phyloP scores from a whole-genome alignment of 1,140 invertebrate genomes.

The Euwallacea fornicatus region DNA sequence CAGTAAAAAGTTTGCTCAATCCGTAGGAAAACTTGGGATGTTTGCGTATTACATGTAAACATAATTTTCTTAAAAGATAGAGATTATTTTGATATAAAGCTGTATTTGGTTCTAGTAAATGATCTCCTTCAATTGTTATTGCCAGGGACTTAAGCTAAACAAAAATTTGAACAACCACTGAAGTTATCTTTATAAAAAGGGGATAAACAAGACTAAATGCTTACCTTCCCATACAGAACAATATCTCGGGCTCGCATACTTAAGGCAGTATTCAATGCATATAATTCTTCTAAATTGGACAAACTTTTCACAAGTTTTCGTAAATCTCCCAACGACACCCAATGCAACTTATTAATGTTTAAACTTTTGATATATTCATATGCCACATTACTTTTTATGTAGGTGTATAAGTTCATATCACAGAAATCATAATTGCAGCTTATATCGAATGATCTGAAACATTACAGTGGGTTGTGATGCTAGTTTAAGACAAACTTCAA shows the following conservation, averaged over 20 bases:
- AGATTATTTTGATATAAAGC: constrained; percentile 22
- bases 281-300: constrained; percentile 33
- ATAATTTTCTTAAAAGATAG: constrained; percentile 29
- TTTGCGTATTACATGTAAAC: constrained; percentile 28
- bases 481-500: background rate
- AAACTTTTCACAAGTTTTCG: constrained; percentile 30
- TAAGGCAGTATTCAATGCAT: constrained; percentile 36
- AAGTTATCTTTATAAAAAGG: too few relatives aligned
- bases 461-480: background rate
- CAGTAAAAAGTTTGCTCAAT: constrained; percentile 30
- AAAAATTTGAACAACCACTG: background rate
- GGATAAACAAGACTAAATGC: background rate
- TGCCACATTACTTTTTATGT: constrained; percentile 20
- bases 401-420: constrained; percentile 9
- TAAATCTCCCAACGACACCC: constrained; percentile 30
- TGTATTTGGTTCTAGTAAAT: constrained; percentile 14
- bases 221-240: constrained; percentile 31
- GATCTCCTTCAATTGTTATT: constrained; percentile 22
- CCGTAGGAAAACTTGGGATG: constrained; percentile 5
- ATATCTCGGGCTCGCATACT: constrained; percentile 26
- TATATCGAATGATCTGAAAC: constrained; percentile 30
- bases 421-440: constrained; percentile 25
- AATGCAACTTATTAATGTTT: constrained; percentile 40
- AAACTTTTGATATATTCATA: constrained; percentile 30
- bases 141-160: constrained; percentile 30